Evolutionary conservation across 2,888 invertebrate genomes (phyloP), one percentile per base, ranked within the genome.

Genomic region (Scotopteryx bipunctaria): DNA sequence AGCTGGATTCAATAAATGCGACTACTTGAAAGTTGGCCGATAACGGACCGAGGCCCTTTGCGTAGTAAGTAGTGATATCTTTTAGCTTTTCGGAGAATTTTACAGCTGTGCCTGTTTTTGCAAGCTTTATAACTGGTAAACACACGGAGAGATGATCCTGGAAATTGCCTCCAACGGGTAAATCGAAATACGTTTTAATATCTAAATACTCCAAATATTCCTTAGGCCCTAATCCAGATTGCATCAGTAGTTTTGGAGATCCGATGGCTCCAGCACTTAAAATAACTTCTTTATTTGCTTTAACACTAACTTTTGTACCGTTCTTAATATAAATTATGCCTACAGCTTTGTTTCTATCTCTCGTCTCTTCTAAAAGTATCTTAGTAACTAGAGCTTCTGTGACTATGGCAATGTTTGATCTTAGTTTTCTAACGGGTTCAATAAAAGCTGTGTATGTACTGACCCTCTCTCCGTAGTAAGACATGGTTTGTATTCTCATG

Each of bases 131-230:
- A 3, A 89, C 84, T 6, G 90, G 89, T 23, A 90, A 69, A 59
- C 90, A 90, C 0, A 90, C 82, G 1, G 87, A 82, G 13, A 90
- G 36, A 63, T 90, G 90, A 58, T 90, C 90, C n/a, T 90, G 90
- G 58, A 90, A 87, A 55, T 90, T 90, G 5, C 73, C 76, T 14
- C 90, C 90, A 0, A 90, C 87, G 0, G 89, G 86, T 40, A 90
- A 71, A 68, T 89, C 85, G 45, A 71, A 70, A 21, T 73, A 55
- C 1, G 78, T 73, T 57, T 73, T 74, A 15, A 89, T 72, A 62
- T 81, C 76, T 66, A 90, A 71, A 72, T 86, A 89, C 62, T 90
- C 86, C 60, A 90, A 75, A 44, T 90, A 90, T 9, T 88, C 87
- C 45, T 69, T 84, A 9, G 88, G 88, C 1, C 90, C 90, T 42